These are phyloP conservation scores for Aphis gossypii DNA, from an alignment of 1,140 invertebrate genomes.

Conservation along the genomic window DNA sequence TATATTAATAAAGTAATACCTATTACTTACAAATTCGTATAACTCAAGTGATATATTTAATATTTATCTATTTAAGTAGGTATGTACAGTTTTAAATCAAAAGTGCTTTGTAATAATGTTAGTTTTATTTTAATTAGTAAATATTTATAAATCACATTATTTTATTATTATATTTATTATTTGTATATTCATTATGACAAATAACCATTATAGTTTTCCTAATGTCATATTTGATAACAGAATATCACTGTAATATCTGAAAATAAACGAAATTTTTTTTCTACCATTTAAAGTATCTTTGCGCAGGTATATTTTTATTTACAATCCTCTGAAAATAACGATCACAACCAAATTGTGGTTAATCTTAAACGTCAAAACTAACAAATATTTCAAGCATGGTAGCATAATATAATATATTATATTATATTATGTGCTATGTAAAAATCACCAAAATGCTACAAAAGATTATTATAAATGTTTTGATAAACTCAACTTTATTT, in stretches of 20 bases:
- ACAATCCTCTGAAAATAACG: neutral
- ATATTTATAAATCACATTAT: neutral
- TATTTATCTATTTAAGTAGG: no score
- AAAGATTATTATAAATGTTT: neutral
- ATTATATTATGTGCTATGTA: neutral
- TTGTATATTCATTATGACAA: neutral
- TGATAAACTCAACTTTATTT: neutral
- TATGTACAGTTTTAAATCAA: no score
- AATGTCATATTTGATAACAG: neutral
- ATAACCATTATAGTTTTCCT: neutral
- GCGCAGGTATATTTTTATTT: neutral
- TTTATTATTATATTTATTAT: neutral
- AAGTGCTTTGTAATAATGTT: no score
- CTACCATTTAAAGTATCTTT: neutral
- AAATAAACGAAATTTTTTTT: neutral
- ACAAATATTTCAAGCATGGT: neutral
- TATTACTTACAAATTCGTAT: no score
- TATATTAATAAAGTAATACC: no score
- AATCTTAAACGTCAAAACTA: neutral
- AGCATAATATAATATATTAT: neutral
- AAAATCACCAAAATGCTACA: neutral
- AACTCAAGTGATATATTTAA: no score
- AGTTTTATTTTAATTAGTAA: no score
- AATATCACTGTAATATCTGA: neutral
- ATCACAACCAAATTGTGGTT: neutral